Base-by-base conservation (phyloP, 2,888 invertebrate genomes). In the Aphodius sticticus region DNA sequence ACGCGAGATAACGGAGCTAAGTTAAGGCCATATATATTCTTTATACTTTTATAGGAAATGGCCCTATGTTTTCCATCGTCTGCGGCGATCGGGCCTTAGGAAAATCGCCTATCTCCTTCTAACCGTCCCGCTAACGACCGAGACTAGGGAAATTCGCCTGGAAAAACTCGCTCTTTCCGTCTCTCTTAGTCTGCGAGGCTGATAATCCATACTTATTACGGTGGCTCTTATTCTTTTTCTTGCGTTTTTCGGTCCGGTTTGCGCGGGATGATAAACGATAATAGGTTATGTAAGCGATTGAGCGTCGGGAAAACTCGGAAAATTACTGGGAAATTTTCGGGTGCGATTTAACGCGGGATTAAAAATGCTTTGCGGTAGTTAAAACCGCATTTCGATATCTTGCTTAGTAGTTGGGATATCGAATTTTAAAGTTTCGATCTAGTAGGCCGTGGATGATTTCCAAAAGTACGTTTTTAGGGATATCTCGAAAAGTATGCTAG, bases 181-280 rank as follows among this genome's bases (percentile, higher is more conserved):
- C 53, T 53, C 53, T 53, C 53, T 53, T 53, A 53, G 53, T 53
- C 53, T 12, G 53, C 53, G 53, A 53, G 7, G 53, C 53, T 88
- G 87, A 88, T 88, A 88, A 88, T 88, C 88, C 88, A 88, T 88
- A 88, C 87, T 88, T 88, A 88, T 88, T 88, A 88, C 88, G 86
- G 53, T 53, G 86, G 87, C 87, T 87, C 86, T 86, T 86, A 85
- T 86, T 87, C 87, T 87, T 88, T 87, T 88, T 87, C 86, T 85
- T 86, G 84, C 85, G 86, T 86, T 85, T 53, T 53, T 53, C 26
- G 26, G 26, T 26, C 26, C 26, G 26, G 26, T 26, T 1, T 84
- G 84, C 84, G 85, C 83, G 86, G 84, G 86, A 88, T 89, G 88
- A 89, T 88, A 86, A 87, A 88, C 88, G 88, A 87, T 89, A 88